Base-by-base conservation (phyloP, 2,888 invertebrate genomes). In the Trachelus troglodyta region DNA sequence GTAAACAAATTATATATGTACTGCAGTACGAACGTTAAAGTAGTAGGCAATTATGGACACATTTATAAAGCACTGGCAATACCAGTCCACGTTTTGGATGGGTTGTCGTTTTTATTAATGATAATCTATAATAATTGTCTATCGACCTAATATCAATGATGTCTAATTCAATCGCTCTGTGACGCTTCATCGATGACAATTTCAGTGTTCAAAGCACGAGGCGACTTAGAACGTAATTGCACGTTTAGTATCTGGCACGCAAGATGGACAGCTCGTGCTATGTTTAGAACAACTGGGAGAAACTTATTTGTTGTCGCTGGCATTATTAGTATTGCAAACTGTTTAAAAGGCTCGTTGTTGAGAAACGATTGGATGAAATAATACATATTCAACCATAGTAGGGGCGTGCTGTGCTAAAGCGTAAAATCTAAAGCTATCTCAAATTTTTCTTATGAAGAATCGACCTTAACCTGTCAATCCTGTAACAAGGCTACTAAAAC, bases 251-350 rank as follows among this genome's bases (percentile, higher is more conserved):
- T 69, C 75, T 82, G 81, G 80, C 82, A 81, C 75, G 79, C 77
- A 69, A 81, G 77, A 75, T 75, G 73, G 79, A 83, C 79, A 82
- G 79, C 82, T 82, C 73, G 30, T 31, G 79, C 81, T 85, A 85
- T 83, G 73, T 85, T 84, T 85, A 84, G 82, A 82, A 73, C 79
- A 69, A 81, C 79, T 80, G 75, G 76, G 76, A 77, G 74, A 80
- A 82, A 77, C 74, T 81, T 73, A 75, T 74, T 78, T 56, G 68
- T 69, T 69, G 71, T 77, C 35, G 77, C 77, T 76, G 35, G 71
- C 69, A 73, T 23, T 56, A 56, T 23, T 40, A 40, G 40, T 15
- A 56, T 56, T 56, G 56, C 9, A 56, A 15, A 23, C 23, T 56
- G 23, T 23, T 23, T 56, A 9, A 23, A 56, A 23, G 56, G 56